Evolutionary conservation across 1,140 invertebrate species (phyloP).

Genomic region (Drosophila nikananu): DNA sequence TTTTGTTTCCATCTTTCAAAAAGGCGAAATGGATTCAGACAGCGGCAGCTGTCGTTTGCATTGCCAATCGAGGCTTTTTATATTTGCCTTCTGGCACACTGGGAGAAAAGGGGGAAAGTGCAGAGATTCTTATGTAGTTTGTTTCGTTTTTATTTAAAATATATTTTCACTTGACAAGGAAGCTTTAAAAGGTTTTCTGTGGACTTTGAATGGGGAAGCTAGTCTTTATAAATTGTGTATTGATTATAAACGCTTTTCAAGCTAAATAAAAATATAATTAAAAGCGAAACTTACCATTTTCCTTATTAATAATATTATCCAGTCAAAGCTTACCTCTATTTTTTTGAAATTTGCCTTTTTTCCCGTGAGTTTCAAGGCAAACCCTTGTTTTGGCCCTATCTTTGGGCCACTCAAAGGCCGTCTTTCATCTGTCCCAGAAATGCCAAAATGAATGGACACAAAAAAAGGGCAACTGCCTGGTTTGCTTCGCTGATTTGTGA

Average conservation of each 20-base stretch:
- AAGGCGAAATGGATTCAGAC: conserved; percentile 20
- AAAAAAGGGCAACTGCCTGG: conserved; percentile 3
- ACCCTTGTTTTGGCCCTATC: neutral
- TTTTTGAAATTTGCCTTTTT: neutral
- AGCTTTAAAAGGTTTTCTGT: too few species aligned
- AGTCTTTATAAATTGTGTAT: too few species aligned
- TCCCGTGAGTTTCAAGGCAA: neutral
- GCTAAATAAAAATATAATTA: neutral
- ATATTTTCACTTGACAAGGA: neutral
- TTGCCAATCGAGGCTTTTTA: conserved; percentile 20
- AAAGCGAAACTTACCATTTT: too few species aligned
- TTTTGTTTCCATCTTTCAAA: conserved; percentile 59
- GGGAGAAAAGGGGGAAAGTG: neutral
- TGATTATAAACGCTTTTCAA: neutral
- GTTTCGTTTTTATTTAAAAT: neutral
- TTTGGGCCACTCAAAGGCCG: conserved; percentile 20
- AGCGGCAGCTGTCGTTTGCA: conserved; percentile 48
- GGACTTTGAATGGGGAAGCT: neutral
- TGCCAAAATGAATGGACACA: conserved; percentile 7
- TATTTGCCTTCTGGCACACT: conserved; percentile 15
- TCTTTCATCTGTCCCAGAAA: conserved; percentile 4
- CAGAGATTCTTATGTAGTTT: too few species aligned
- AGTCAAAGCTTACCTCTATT: neutral
- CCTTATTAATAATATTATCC: too few species aligned
- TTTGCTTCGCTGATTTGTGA: conserved; percentile 11